Conservation (phyloP, 2,888 invertebrate species). For the Willowsia nigromaculata region DNA sequence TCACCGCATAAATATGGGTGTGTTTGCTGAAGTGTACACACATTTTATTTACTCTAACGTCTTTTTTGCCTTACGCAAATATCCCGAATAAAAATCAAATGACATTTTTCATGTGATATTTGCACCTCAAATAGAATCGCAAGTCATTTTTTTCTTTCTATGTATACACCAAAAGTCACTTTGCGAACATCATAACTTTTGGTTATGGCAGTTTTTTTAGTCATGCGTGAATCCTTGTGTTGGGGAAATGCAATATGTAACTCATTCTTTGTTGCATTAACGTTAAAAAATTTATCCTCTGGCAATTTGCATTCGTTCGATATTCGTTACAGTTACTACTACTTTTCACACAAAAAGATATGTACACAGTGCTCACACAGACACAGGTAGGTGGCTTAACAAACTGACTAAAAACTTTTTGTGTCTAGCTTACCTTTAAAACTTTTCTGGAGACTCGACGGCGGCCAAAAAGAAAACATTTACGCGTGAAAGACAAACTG, state of each 20-base stretch:
- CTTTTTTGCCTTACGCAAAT: slow-evolving; percentile 11
- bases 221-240: not conserved
- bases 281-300: not conserved
- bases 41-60: not conserved
- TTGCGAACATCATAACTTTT: not conserved
- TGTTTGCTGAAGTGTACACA: slow-evolving; percentile 20
- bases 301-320: not conserved
- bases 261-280: not conserved
- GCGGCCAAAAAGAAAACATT: too few species aligned
- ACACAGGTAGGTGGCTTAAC: too few species aligned
- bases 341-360: too few species aligned
- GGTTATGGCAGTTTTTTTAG: not conserved
- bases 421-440: not conserved
- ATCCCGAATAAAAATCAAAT: not conserved
- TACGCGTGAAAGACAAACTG: not conserved
- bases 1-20: not conserved
- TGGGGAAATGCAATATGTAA: not conserved
- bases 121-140: not conserved
- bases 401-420: too few species aligned
- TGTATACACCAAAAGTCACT: not conserved
- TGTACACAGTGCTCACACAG: too few species aligned
- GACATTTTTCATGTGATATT: not conserved
- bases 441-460: too few species aligned
- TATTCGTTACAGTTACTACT: too few species aligned
- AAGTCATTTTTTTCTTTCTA: not conserved